Conservation (phyloP, 37 sponge, comb jelly and placozoan species). For the Theonella swinhoei region DNA sequence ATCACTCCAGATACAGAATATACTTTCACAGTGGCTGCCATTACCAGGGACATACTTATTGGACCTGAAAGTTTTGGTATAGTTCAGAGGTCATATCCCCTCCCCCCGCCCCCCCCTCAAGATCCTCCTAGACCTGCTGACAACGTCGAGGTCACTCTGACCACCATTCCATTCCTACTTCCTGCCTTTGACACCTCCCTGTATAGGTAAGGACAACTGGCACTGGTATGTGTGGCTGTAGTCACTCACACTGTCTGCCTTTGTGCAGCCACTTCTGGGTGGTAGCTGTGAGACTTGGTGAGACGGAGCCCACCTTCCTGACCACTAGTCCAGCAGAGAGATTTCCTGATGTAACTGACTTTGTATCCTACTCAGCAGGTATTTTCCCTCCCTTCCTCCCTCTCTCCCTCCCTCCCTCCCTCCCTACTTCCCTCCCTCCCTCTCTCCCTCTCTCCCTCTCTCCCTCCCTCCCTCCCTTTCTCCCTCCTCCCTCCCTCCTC, state of each 20-base stretch:
- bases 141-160: background rate
- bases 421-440: background rate
- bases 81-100: constrained; percentile 1
- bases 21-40: constrained; percentile 10
- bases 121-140: background rate
- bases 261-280: background rate
- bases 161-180: constrained; percentile 30
- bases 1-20: background rate
- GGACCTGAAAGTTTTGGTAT: constrained; percentile 17
- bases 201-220: background rate
- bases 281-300: background rate
- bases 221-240: background rate
- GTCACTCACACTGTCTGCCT: background rate
- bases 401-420: too few relatives aligned
- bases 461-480: background rate
- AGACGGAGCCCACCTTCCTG: background rate
- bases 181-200: background rate
- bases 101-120: background rate
- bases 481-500: background rate
- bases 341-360: too few relatives aligned
- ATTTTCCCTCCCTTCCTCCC: background rate
- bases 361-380: background rate
- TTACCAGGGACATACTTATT: background rate
- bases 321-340: too few relatives aligned
- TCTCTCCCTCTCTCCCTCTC: background rate